These are phyloP conservation scores for Halictus rubicundus DNA, from an alignment of 1,140 invertebrate species.

Conservation along the genomic window DNA sequence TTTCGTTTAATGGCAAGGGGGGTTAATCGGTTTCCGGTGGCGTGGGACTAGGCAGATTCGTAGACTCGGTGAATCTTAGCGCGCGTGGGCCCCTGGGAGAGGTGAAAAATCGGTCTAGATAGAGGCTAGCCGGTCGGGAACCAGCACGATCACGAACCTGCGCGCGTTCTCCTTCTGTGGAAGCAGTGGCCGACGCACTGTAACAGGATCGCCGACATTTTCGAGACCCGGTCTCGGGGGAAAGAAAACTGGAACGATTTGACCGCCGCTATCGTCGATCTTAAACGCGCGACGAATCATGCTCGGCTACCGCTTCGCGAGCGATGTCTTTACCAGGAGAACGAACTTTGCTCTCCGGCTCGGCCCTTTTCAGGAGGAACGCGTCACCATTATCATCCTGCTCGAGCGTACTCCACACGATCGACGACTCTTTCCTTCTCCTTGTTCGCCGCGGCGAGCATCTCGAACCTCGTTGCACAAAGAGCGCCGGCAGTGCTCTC, in stretches of 20 bases:
- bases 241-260: constrained; percentile 45
- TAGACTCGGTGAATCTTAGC: no score
- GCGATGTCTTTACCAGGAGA: neutral
- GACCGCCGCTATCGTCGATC: constrained; percentile 37
- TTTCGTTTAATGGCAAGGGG: no score
- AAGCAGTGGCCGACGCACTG: constrained; percentile 63
- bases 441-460: no score
- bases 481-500: no score
- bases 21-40: no score
- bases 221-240: constrained; percentile 19
- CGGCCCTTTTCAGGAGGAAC: neutral
- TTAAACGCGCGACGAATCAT: constrained; percentile 10
- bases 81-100: no score
- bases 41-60: no score
- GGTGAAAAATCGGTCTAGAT: neutral
- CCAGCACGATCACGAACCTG: constrained; percentile 52
- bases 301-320: constrained; percentile 1
- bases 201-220: constrained; percentile 60
- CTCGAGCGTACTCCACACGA: neutral
- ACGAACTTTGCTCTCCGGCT: constrained; percentile 1
- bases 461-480: neutral
- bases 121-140: neutral
- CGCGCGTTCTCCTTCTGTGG: constrained; percentile 46
- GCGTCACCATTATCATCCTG: neutral
- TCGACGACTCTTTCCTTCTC: neutral